Evolutionary conservation across 2,888 invertebrate genomes (phyloP), one percentile per base, ranked within the genome.

Genomic region (Mystacides longicornis): DNA sequence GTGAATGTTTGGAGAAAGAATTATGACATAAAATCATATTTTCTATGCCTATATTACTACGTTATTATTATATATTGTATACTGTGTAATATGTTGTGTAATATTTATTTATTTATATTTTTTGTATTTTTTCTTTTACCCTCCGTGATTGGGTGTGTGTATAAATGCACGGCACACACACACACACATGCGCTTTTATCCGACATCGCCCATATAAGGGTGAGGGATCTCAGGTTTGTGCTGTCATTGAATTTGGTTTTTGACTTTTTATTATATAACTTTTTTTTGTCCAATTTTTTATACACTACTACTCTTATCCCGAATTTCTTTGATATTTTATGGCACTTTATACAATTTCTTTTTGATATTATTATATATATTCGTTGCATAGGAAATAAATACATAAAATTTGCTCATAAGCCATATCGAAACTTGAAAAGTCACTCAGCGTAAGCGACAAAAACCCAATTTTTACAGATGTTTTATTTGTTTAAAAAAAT

Each of bases 171-270:
- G n/a, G 3, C 37, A 3, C 4, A 37, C 37, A 16, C 37, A 37
- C 37, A 27, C 37, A 7, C 37, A 3, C 37, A 3, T 14, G 47
- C 51, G 51, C 55, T 53, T 52, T 51, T 55, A 58, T 60, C 57
- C 57, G 55, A 48, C 55, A 43, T 23, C 43, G 55, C 66, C 37
- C 37, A 37, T 27, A 65, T 66, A 75, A 81, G 72, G 69, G 74
- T 56, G 75, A 80, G 73, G 81, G 81, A 79, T 78, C 78, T 71
- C 79, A 81, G 80, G 80, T 81, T 81, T 71, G 80, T 81, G 77
- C 71, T 42, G 43, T 51, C 49, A 43, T 46, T 49, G 22, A 20
- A 3, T 48, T 23, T 20, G 11, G 16, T 46, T 46, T 21, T 46
- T 46, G 5, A 43, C 5, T 48, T 20, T n/a, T 21, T 11, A 48